Base-by-base conservation (phyloP, 2,888 invertebrate genomes). In the Leptopterna dolabrata region DNA sequence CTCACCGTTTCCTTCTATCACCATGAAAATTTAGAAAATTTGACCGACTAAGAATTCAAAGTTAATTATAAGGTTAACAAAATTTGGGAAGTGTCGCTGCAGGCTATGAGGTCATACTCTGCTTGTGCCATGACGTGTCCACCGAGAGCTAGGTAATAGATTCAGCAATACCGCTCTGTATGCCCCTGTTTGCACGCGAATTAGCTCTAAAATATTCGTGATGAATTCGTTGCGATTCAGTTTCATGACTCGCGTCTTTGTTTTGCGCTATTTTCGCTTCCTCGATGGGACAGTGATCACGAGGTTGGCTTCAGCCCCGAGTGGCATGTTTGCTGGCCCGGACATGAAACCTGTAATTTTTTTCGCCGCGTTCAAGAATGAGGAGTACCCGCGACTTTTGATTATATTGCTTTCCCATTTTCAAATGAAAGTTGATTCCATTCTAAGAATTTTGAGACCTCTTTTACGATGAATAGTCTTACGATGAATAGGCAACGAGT, bases 191-290 rank as follows among this genome's bases (percentile, higher is more conserved):
- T 27, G 78, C 78, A 78, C 45, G 78, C 78, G 27, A 78, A 78
- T 78, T 45, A 78, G 27, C 27, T 78, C 19, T 43, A 78, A 78
- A 13, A 45, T 45, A 78, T 78, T 78, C 78, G 78, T 78, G 78
- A 78, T 78, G 78, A 78, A 78, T 78, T 45, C 41, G 78, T 43
- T 19, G 41, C 78, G 78, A 63, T 63, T 19, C 63, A 24, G 63
- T 63, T 63, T 63, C 63, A 63, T 63, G 63, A 63, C 24, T 24
- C 63, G 55, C 27, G 9, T 63, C 19, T 24, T 13, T 55, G 51
- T 63, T 63, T 24, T 63, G 63, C 11, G 4, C 63, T 63, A 63
- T 63, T 63, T 63, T 63, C 13, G 2, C 63, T 13, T 13, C 47
- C 16, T 47, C 47, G 47, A 27, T 24, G 63, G 13, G 24, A 63